Percentiles rank a stretch among this genome's conserved stretches.
phyloP scores from a whole-genome alignment of 2,797 vertebrate genomes.

The Smutsia temminckii region DNA sequence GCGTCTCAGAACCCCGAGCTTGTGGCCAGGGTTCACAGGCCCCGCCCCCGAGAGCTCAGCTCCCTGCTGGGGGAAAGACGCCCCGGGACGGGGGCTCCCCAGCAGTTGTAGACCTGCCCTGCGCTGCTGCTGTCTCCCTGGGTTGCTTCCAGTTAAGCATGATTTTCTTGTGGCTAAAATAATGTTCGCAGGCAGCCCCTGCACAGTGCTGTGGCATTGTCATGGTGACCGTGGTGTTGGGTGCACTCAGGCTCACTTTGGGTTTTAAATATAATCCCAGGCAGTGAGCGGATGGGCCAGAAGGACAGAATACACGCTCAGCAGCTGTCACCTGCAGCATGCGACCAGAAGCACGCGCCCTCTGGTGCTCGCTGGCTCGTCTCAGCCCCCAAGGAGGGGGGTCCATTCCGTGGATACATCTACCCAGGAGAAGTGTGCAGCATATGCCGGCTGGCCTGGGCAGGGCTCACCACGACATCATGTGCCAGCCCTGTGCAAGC shows the following conservation, averaged over 20 bases:
- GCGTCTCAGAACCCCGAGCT: too few species aligned
- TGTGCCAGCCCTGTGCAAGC: neutral
- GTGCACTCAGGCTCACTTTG: neutral
- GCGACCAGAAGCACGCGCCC: too few species aligned
- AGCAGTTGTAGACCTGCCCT: neutral
- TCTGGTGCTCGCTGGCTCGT: neutral
- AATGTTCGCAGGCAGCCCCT: slow-evolving; percentile 67
- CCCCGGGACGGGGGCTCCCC: neutral
- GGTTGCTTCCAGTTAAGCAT: slow-evolving; percentile 63
- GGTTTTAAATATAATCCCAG: neutral
- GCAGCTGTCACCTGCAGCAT: too few species aligned
- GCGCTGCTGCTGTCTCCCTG: neutral
- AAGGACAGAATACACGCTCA: neutral
- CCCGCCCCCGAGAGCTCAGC: rapidly evolving
- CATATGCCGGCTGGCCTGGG: neutral
- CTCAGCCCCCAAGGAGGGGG: neutral
- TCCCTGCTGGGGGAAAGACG: too few species aligned
- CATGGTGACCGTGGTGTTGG: slow-evolving; percentile 77
- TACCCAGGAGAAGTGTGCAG: neutral
- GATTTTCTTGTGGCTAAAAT: slow-evolving; percentile 79
- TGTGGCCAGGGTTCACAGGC: neutral
- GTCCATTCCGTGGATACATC: rapidly evolving
- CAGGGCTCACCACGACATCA: neutral
- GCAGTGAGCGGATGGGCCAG: neutral
- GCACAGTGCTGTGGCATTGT: slow-evolving; percentile 59